A percentile compares a stretch with the other conserved stretches of the same genome.
phyloP scores from a whole-genome alignment of 2,888 invertebrate genomes.

The Cheilosia vulpina region DNA sequence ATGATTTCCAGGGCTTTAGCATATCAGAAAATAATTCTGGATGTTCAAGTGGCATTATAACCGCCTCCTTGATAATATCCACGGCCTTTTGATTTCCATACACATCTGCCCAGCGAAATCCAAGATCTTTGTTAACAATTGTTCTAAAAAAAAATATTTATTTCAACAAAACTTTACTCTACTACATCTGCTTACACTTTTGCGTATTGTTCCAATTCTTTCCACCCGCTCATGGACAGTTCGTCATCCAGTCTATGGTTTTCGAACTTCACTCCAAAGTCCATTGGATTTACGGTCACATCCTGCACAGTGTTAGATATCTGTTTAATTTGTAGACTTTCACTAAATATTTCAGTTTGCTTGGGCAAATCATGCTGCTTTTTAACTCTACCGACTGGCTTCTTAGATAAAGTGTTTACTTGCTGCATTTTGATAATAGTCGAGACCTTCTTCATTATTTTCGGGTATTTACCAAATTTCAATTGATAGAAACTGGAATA shows the following conservation, averaged over 20 bases:
- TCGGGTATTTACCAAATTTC: slow-evolving; percentile 94
- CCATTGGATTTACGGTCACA: slow-evolving; percentile 43
- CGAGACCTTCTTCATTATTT: slow-evolving; percentile 86
- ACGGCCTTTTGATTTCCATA: slow-evolving; percentile 91
- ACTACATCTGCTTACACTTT: slow-evolving; percentile 29
- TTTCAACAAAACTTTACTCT: background rate
- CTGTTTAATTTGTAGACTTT: slow-evolving; percentile 64
- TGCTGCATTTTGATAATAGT: slow-evolving; percentile 60
- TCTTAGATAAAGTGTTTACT: slow-evolving; percentile 34
- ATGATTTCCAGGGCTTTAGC: slow-evolving; percentile 93
- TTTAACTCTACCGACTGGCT: slow-evolving; percentile 38
- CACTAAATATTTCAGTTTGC: slow-evolving; percentile 8
- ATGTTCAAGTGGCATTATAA: slow-evolving; percentile 91
- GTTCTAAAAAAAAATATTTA: slow-evolving; percentile 23
- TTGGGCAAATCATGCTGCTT: slow-evolving; percentile 45
- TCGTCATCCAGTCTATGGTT: slow-evolving; percentile 37
- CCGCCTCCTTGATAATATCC: slow-evolving; percentile 92
- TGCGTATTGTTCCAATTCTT: slow-evolving; percentile 57
- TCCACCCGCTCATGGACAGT: slow-evolving; percentile 35
- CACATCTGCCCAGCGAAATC: slow-evolving; percentile 92
- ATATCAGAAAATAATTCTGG: slow-evolving; percentile 89
- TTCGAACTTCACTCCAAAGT: slow-evolving; percentile 53
- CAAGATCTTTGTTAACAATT: slow-evolving; percentile 84
- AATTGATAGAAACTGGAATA: slow-evolving; percentile 94
- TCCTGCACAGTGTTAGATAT: slow-evolving; percentile 61